Evolutionary conservation across 35 echinoderm and acorn worm species (phyloP).

Genomic region (Anneissia japonica): DNA sequence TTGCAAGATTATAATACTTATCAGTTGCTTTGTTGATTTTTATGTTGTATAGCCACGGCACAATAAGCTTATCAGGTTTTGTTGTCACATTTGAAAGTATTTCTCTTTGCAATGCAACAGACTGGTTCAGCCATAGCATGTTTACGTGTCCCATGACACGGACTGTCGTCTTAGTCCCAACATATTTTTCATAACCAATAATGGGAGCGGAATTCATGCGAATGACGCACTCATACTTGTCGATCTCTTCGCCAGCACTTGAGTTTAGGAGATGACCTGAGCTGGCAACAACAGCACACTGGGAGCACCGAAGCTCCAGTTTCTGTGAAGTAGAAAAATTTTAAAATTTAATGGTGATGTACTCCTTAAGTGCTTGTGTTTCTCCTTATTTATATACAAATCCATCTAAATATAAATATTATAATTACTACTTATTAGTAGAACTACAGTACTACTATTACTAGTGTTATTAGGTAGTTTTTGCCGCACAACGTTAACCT

Average conservation of each 20-base stretch:
- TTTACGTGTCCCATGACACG: slow-evolving; percentile 42
- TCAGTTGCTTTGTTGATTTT: slow-evolving; percentile 17
- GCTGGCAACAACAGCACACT: slow-evolving; percentile 49
- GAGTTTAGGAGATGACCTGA: slow-evolving; percentile 62
- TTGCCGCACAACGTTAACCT: too few relatives aligned
- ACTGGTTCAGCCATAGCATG: slow-evolving; percentile 38
- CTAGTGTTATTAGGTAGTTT: too few relatives aligned
- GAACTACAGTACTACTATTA: too few relatives aligned
- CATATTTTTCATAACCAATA: slow-evolving; percentile 31
- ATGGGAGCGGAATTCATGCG: slow-evolving; percentile 50
- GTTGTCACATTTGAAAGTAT: not conserved
- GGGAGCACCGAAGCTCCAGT: slow-evolving; percentile 23
- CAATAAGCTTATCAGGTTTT: slow-evolving; percentile 20
- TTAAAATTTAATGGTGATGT: too few relatives aligned
- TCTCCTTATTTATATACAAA: too few relatives aligned
- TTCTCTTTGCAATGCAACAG: slow-evolving; percentile 24
- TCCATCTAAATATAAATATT: too few relatives aligned
- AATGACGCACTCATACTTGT: slow-evolving; percentile 35
- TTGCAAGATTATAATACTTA: slow-evolving; percentile 31
- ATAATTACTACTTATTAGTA: too few relatives aligned
- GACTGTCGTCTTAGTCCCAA: slow-evolving; percentile 38
- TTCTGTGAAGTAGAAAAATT: slow-evolving; percentile 23
- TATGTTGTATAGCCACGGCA: slow-evolving; percentile 29
- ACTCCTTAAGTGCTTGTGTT: too few relatives aligned
- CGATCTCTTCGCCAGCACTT: slow-evolving; percentile 21